A percentile compares a stretch with the other conserved stretches of the same genome.
Conservation (phyloP, 2,113 vertebrate species). For the Dermatemys mawii region DNA sequence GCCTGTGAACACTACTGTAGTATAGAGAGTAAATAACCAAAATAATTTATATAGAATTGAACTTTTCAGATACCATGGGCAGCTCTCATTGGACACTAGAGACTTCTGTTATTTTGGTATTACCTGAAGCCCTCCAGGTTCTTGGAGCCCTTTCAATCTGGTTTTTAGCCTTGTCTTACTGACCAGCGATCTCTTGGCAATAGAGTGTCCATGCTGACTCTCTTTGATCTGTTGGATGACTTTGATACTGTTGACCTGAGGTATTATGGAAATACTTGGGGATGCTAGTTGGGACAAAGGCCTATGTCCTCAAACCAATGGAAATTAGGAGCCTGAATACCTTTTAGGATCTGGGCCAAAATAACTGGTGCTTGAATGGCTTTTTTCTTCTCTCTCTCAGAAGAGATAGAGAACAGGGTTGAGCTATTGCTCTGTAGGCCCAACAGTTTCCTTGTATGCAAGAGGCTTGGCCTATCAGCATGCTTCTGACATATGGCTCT, state of each 20-base stretch:
- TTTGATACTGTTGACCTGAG: background rate
- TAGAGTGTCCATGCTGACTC: conserved; percentile 18
- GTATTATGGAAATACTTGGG: background rate
- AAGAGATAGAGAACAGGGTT: background rate
- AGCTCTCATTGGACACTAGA: background rate
- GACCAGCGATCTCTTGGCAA: conserved; percentile 28
- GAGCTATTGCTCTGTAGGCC: background rate
- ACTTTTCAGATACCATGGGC: background rate
- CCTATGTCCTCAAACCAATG: background rate
- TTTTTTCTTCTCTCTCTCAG: background rate
- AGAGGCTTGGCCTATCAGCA: background rate
- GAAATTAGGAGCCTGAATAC: background rate
- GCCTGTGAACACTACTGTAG: background rate
- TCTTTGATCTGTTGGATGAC: conserved; percentile 14
- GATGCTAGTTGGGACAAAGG: background rate
- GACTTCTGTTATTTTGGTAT: background rate
- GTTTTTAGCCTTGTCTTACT: background rate
- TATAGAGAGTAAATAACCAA: background rate
- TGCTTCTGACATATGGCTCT: background rate
- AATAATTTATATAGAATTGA: background rate
- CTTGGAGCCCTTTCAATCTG: background rate
- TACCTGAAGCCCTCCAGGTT: background rate
- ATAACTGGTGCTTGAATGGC: background rate
- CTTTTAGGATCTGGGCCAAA: background rate
- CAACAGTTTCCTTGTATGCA: background rate